phyloP scores from a whole-genome alignment of 2,113 vertebrate genomes.

The Callithrix jacchus region DNA sequence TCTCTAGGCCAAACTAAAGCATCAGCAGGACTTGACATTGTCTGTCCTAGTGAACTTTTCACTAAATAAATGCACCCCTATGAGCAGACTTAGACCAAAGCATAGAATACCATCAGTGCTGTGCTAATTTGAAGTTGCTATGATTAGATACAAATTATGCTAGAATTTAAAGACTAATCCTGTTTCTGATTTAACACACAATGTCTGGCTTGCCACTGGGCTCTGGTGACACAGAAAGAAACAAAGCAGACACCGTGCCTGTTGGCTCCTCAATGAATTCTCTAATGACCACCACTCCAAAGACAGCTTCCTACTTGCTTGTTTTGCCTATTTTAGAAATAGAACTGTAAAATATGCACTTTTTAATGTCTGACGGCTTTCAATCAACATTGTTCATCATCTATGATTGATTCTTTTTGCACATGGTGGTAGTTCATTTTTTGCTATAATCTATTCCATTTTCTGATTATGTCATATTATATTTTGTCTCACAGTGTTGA shows the following conservation, averaged over 20 bases:
- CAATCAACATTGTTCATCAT: background rate
- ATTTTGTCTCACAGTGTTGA: background rate
- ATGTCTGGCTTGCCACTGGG: background rate
- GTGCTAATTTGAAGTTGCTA: background rate
- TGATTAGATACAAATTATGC: background rate
- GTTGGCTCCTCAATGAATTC: background rate
- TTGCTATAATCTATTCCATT: background rate
- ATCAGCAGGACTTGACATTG: background rate
- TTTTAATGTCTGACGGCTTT: background rate
- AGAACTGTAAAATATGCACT: background rate
- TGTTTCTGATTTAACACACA: background rate
- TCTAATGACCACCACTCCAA: background rate
- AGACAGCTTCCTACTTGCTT: background rate
- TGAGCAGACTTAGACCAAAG: background rate
- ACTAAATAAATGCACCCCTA: background rate
- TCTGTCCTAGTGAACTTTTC: background rate
- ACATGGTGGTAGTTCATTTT: background rate
- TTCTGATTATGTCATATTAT: background rate
- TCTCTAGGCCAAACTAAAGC: background rate
- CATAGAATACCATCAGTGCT: background rate
- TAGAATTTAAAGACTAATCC: background rate
- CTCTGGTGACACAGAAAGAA: background rate
- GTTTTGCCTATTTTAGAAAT: background rate
- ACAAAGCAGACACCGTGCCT: background rate
- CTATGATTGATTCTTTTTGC: background rate